These are phyloP conservation scores for Aulostomus chinensis DNA, from an alignment of 2,797 vertebrate genomes.

Conservation along the genomic window DNA sequence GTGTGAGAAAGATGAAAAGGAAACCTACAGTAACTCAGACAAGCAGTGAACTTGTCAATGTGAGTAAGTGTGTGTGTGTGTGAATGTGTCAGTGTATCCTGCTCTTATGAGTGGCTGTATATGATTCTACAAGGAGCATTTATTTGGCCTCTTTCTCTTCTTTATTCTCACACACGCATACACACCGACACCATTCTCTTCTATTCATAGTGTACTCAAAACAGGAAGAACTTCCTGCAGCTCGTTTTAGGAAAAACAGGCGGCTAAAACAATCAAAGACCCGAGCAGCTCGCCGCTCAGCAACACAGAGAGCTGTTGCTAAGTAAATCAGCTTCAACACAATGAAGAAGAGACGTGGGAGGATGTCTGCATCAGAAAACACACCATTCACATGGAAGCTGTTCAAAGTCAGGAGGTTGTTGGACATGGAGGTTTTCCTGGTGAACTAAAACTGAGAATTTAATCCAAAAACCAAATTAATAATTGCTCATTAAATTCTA, in stretches of 20 bases:
- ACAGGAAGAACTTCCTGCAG: slow-evolving; percentile 81
- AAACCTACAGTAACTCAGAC: slow-evolving; percentile 43
- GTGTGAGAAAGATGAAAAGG: slow-evolving; percentile 65
- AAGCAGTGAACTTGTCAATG: slow-evolving; percentile 1
- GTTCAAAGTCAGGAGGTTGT: not conserved
- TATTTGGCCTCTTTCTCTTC: slow-evolving; percentile 1
- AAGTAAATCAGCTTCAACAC: slow-evolving; percentile 18
- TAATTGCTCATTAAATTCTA: too few species aligned
- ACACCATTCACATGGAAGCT: not conserved
- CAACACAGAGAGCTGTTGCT: slow-evolving; percentile 10
- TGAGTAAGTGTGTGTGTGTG: slow-evolving; percentile 9
- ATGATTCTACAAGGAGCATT: not conserved
- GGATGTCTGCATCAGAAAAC: not conserved
- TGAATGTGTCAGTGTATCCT: not conserved
- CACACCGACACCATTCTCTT: slow-evolving; percentile 37
- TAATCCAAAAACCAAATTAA: too few species aligned
- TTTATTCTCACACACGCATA: slow-evolving; percentile 6
- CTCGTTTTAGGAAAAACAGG: slow-evolving; percentile 80
- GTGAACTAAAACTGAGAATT: too few species aligned
- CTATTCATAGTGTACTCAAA: slow-evolving; percentile 77
- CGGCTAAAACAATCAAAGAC: slow-evolving; percentile 67
- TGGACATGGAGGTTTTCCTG: too few species aligned
- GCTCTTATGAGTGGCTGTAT: not conserved
- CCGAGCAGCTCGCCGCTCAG: slow-evolving; percentile 17
- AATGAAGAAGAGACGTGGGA: slow-evolving; percentile 5